phyloP scores from a whole-genome alignment of 2,113 vertebrate species.

The Albula goreensis region DNA sequence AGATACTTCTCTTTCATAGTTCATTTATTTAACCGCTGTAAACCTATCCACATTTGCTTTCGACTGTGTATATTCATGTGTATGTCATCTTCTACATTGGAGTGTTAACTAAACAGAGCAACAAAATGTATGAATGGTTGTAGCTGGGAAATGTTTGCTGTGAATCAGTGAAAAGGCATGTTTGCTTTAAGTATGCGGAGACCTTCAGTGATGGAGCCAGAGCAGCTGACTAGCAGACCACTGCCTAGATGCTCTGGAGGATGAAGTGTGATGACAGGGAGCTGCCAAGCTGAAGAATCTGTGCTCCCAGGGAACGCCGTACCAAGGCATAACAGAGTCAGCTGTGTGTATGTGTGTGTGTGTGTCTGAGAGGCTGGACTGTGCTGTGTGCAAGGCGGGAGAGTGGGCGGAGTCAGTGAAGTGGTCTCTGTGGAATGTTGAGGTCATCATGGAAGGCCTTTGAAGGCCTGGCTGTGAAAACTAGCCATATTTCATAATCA shows the following conservation, averaged over 20 bases:
- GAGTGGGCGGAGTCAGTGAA: neutral
- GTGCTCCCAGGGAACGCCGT: no score
- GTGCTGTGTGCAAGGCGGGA: neutral
- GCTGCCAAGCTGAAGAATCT: constrained; percentile 2
- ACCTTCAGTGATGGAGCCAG: neutral
- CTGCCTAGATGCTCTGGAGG: neutral
- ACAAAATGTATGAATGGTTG: no score
- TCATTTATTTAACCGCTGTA: no score
- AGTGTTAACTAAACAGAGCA: no score
- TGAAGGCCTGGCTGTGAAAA: neutral
- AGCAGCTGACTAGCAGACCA: constrained; percentile 28
- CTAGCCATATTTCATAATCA: neutral
- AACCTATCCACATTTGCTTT: no score
- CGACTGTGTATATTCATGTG: no score
- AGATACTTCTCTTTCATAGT: no score
- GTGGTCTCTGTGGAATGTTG: neutral
- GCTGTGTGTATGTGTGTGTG: neutral
- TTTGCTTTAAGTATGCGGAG: no score
- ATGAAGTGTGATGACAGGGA: constrained; percentile 18
- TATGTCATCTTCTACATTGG: no score
- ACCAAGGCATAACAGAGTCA: neutral
- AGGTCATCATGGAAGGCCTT: neutral
- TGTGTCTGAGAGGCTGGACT: neutral
- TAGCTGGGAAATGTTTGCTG: no score
- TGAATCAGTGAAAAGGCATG: no score